Evolutionary conservation across 2,113 vertebrate genomes (phyloP).

Genomic region (Anarrhichthys ocellatus): DNA sequence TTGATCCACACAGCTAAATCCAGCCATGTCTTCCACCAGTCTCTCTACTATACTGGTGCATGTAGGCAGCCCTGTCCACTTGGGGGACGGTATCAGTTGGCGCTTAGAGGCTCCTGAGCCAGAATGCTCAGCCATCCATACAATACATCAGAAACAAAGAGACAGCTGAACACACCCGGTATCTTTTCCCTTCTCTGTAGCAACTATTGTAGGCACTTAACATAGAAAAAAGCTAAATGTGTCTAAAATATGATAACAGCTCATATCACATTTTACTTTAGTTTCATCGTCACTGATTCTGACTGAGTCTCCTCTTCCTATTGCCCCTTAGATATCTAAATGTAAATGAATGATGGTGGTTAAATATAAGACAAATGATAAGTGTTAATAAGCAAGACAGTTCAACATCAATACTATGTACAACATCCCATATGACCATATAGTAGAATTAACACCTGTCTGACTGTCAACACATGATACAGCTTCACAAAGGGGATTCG

Average conservation of each 20-base stretch:
- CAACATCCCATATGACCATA: not conserved
- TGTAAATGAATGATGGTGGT: not conserved
- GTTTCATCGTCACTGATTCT: not conserved
- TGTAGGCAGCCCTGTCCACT: constrained; percentile 18
- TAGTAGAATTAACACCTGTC: not conserved
- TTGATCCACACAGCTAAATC: constrained; percentile 23
- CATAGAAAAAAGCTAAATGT: not conserved
- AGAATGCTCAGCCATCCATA: constrained; percentile 45
- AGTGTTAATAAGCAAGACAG: not conserved
- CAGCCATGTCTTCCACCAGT: not conserved
- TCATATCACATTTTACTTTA: not conserved
- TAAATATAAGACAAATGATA: not conserved
- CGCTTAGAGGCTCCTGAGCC: constrained; percentile 25
- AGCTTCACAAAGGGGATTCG: not conserved
- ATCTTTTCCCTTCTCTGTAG: constrained; percentile 5
- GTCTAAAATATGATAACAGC: not conserved
- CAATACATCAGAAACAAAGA: constrained; percentile 47
- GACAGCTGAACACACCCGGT: constrained; percentile 42
- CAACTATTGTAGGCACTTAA: not conserved
- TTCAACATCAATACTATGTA: not conserved
- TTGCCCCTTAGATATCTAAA: not conserved
- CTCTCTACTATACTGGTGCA: not conserved
- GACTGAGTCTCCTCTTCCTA: not conserved
- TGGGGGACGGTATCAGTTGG: constrained; percentile 26
- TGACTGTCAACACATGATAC: not conserved